Evolutionary conservation across 1,140 invertebrate species (phyloP).

Genomic region (Drosophila bocki): DNA sequence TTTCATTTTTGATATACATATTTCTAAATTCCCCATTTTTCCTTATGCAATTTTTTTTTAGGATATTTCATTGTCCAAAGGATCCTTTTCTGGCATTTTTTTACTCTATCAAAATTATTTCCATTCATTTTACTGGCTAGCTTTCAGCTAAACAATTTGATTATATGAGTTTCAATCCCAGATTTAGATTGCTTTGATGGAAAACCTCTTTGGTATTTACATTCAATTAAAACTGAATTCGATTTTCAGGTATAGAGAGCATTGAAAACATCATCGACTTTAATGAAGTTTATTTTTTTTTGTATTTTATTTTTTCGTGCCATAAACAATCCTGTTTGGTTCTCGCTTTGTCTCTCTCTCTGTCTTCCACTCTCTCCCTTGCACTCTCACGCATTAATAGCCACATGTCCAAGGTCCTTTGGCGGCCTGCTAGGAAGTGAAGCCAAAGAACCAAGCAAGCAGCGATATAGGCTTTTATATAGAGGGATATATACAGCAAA

Average conservation of each 20-base stretch:
- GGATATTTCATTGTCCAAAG: conserved; percentile 4
- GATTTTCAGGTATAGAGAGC: conserved; percentile 37
- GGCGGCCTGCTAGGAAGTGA: conserved; percentile 65
- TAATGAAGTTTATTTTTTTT: conserved; percentile 23
- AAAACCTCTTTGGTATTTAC: conserved; percentile 35
- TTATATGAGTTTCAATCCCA: conserved; percentile 20
- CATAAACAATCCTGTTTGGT: conserved; percentile 70
- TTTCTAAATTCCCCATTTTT: background rate
- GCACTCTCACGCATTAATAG: conserved; percentile 25
- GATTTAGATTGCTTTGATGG: conserved; percentile 38
- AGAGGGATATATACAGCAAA: conserved; percentile 23
- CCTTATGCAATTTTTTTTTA: background rate
- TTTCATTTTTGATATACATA: background rate
- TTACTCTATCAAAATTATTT: conserved; percentile 20
- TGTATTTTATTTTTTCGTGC: conserved; percentile 27
- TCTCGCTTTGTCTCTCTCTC: conserved; percentile 10
- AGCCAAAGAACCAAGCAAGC: conserved; percentile 60
- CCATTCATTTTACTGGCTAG: background rate
- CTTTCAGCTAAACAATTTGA: conserved; percentile 27
- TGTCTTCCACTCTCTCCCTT: conserved; percentile 26
- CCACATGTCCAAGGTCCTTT: conserved; percentile 70
- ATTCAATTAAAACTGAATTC: conserved; percentile 53
- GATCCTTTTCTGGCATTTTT: background rate
- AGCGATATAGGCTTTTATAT: conserved; percentile 49
- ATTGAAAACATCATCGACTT: conserved; percentile 28